Evolutionary conservation across 2,888 invertebrate species (phyloP), one percentile per base, ranked within the genome.

Genomic region (Trachelus troglodyta): DNA sequence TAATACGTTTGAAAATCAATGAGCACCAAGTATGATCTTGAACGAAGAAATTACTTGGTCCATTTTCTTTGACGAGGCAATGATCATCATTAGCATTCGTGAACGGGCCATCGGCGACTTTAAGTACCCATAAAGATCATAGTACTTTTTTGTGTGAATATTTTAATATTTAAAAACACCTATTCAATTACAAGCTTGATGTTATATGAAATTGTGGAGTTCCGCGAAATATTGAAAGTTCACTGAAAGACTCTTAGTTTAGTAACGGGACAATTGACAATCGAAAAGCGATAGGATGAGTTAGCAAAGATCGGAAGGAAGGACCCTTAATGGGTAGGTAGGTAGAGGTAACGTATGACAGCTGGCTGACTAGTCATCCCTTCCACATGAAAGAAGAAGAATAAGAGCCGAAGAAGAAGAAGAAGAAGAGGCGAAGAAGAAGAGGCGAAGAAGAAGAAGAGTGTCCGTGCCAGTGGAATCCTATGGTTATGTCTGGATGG

Each of bases 401-500:
- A 75, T 12, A 35, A 87, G 83, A 81, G 82, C 79, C 82, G 83
- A 83, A 84, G 81, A 86, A 83, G 83, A 84, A 84, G 76, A 81
- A 77, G 75, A 81, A 76, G 31, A 31, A 31, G 31, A n/a, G n/a
- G n/a, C n/a, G 75, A 81, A 40, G 76, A 79, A 75, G 76, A 68
- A 77, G 79, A 74, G 79, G 75, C 79, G 79, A 80, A 78, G 74
- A 74, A 56, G 84, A 77, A 73, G 68, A 76, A 75, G 69, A 77
- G 75, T 75, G 76, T 37, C 74, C 56, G 71, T 71, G 31, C 71
- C 71, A 31, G 12, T 71, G 71, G 71, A 71, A 71, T 71, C 71
- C 71, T 71, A 71, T 34, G 71, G 71, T 71, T 71, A 34, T 71
- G 31, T 71, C 71, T 31, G 71, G 71, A 71, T 31, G 71, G 33